Percentiles rank a stretch among this genome's conserved stretches.
Evolutionary conservation across 2,797 vertebrate species (phyloP).

Genomic region (Acipenser oxyrinchus): DNA sequence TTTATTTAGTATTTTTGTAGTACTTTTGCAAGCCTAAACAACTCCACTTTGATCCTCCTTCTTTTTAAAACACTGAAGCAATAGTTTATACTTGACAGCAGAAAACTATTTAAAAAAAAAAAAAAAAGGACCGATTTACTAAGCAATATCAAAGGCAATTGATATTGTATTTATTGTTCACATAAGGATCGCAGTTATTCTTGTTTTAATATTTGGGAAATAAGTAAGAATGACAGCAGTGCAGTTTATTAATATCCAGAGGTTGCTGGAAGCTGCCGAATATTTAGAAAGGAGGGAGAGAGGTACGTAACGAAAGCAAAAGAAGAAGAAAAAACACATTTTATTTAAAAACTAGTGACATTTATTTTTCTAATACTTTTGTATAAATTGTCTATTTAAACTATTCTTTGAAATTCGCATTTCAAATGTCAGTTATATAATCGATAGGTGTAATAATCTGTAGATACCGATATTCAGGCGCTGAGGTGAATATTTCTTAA

Average conservation of each 20-base stretch:
- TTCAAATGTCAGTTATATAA: not conserved
- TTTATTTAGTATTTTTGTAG: slow-evolving; percentile 43
- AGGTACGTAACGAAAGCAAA: slow-evolving; percentile 48
- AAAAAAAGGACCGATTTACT: not conserved
- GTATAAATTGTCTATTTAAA: not conserved
- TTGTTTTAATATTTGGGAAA: no score
- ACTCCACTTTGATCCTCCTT: slow-evolving; percentile 2
- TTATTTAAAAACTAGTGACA: no score
- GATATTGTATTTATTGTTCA: not conserved
- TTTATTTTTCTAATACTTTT: no score
- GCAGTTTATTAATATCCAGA: slow-evolving; percentile 85
- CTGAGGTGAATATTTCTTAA: no score
- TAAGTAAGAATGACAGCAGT: slow-evolving; percentile 70
- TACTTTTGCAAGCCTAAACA: slow-evolving; percentile 32
- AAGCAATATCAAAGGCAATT: slow-evolving; percentile 12
- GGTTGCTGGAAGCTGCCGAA: slow-evolving; percentile 89
- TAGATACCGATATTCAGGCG: no score
- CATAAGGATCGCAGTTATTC: no score
- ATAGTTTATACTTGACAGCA: not conserved
- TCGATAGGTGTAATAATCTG: not conserved
- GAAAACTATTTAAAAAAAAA: no score
- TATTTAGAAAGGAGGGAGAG: slow-evolving; percentile 82
- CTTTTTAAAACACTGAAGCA: slow-evolving; percentile 22
- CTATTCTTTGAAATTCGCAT: not conserved
- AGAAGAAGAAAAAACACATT: no score